Evolutionary conservation across 2,888 invertebrate genomes (phyloP), one percentile per base, ranked within the genome.

Genomic region (Dasypolia templi): DNA sequence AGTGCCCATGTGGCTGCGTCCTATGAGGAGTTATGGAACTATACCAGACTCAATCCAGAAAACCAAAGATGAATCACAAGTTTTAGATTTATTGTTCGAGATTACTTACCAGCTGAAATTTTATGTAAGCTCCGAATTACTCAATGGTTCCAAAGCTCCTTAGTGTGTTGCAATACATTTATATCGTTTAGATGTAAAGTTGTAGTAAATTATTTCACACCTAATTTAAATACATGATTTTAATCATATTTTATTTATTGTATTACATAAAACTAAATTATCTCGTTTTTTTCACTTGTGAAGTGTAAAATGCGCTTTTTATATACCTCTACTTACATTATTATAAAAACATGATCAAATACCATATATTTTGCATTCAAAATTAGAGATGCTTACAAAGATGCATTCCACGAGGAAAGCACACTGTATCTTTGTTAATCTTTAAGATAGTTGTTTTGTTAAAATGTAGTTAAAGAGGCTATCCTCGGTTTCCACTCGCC

Each of bases 161-260:
- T 93, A 88, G 91, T 92, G 91, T 94, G 94, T 96, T 96, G 96
- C 96, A 95, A 96, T 96, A 95, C 94, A 94, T 94, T 94, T 93
- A 91, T 95, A 93, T 95, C 93, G 90, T 94, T 93, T 95, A 95
- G 95, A 91, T 95, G 94, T 96, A 95, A 95, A 94, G 92, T 92
- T 93, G 87, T 96, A 96, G 95, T 96, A 95, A 96, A 95, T 96
- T 96, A 96, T 96, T 96, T 95, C 95, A 94, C 94, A 93, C 92
- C 93, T 95, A 94, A 95, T 94, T 95, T 95, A 96, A 93, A 92
- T 91, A 92, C 91, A 93, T 93, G 92, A 93, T 94, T 94, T 85
- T 94, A 93, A 94, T 92, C 93, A 91, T 94, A 93, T 93, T 94
- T 93, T 95, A 95, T 95, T 96, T 94, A 95, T 95, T 95, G 88